Evolutionary conservation across 2,888 invertebrate genomes (phyloP).

Genomic region (Sussaba pulchella): DNA sequence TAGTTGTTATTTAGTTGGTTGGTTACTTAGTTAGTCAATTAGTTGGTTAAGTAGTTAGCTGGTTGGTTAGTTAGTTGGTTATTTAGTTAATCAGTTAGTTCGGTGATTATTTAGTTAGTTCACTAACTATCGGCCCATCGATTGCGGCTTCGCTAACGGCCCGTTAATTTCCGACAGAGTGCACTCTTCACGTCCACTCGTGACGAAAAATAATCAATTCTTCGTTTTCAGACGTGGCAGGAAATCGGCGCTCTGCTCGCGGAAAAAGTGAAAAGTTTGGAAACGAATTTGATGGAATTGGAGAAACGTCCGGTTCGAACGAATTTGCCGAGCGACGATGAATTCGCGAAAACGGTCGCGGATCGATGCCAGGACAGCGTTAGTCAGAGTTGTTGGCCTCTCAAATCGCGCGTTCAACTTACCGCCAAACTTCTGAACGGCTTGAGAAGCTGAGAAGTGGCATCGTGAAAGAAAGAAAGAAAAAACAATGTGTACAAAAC

Average conservation of each 20-base stretch:
- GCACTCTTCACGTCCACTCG: too few relatives aligned
- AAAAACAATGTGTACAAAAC: conserved; percentile 69
- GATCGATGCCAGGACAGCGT: conserved; percentile 79
- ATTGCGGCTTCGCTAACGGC: too few relatives aligned
- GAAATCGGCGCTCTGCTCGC: conserved; percentile 76
- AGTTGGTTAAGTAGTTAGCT: too few relatives aligned
- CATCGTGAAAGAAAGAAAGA: conserved; percentile 48
- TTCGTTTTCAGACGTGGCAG: conserved; percentile 77
- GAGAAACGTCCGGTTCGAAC: conserved; percentile 78
- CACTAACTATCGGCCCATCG: too few relatives aligned
- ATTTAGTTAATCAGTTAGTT: too few relatives aligned
- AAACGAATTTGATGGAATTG: conserved; percentile 75
- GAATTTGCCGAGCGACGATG: conserved; percentile 73
- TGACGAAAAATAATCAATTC: too few relatives aligned
- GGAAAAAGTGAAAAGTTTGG: conserved; percentile 77
- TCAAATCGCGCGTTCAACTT: conserved; percentile 78
- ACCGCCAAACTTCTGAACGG: conserved; percentile 79
- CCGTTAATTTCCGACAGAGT: too few relatives aligned
- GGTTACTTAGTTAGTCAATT: too few relatives aligned
- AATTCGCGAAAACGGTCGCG: conserved; percentile 72
- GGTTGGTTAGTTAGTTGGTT: too few relatives aligned
- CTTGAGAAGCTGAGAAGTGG: conserved; percentile 81
- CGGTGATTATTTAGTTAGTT: too few relatives aligned
- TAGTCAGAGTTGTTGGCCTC: conserved; percentile 77
- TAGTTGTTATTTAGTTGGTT: too few relatives aligned